phyloP scores from a whole-genome alignment of 2,888 invertebrate species.

The Clivina fossor region DNA sequence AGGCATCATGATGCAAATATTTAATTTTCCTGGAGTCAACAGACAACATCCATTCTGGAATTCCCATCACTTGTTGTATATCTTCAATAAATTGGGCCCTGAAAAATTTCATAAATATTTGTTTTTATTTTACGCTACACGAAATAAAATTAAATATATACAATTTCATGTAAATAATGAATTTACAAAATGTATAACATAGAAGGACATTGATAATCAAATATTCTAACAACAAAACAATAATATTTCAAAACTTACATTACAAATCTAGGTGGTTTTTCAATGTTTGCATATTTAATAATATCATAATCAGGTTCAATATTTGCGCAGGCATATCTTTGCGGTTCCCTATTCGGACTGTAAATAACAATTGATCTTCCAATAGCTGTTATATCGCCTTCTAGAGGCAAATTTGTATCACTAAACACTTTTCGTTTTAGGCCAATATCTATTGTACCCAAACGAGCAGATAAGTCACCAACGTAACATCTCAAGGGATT shows the following conservation, averaged over 20 bases:
- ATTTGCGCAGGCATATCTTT: slow-evolving; percentile 86
- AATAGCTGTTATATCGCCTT: slow-evolving; percentile 73
- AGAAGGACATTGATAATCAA: too few relatives aligned
- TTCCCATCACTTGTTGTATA: slow-evolving; percentile 77
- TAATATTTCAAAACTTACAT: slow-evolving; percentile 79
- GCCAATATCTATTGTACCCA: slow-evolving; percentile 83
- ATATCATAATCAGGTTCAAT: slow-evolving; percentile 89
- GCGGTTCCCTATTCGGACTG: slow-evolving; percentile 69
- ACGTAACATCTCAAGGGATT: slow-evolving; percentile 89
- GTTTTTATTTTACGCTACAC: neutral
- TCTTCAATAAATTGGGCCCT: slow-evolving; percentile 85
- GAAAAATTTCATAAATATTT: slow-evolving; percentile 37
- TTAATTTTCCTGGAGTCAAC: slow-evolving; percentile 82
- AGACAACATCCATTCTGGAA: slow-evolving; percentile 87
- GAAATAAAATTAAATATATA: too few relatives aligned
- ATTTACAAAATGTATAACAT: too few relatives aligned
- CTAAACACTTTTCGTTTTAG: slow-evolving; percentile 73
- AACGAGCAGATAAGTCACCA: slow-evolving; percentile 82
- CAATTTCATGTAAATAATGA: too few relatives aligned
- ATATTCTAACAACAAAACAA: too few relatives aligned
- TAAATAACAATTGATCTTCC: slow-evolving; percentile 85
- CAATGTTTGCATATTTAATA: slow-evolving; percentile 84
- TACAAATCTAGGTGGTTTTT: slow-evolving; percentile 85
- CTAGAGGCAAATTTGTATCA: slow-evolving; percentile 86
- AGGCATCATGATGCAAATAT: slow-evolving; percentile 73